Base-by-base conservation (phyloP, 1,140 invertebrate species). In the Harpegnathos saltator region DNA sequence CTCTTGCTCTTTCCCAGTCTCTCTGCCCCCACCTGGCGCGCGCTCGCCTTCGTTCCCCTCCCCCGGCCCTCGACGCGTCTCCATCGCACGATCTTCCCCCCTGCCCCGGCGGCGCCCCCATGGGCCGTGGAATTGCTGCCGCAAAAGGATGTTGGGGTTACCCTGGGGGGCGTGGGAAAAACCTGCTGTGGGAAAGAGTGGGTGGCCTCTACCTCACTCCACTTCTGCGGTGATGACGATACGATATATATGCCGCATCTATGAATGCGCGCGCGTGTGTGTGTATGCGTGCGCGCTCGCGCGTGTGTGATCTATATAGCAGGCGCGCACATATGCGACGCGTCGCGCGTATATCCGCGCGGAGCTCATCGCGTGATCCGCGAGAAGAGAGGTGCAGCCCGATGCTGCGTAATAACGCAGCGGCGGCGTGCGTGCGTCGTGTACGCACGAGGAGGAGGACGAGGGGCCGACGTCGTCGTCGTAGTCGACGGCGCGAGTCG, bases 141-240 rank as follows among this genome's bases (percentile, higher is more conserved):
- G 93, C 92, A 94, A 94, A 94, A 95, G 95, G 95, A 96, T 96
- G 96, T 96, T 95, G 95, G 96, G 96, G 96, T 96, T 96, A 96
- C 94, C 94, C 95, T 95, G 95, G 95, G 92, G 96, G 96, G 96
- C 96, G 96, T 96, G 96, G 96, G 96, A 96, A 96, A 95, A 96
- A 96, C 95, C 95, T 95, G 95, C 95, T 96, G 96, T 96, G 96
- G 96, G 96, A 96, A 96, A 96, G 95, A 96, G 96, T 96, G 96
- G 96, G 96, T 96, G 96, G 95, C 95, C 95, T 95, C 94, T 94
- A 92, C 93, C 91, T 93, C 93, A 91, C 92, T 92, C 90, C 89
- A 91, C 89, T 91, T 89, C 87, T 91, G 83, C 85, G 83, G 89
- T 90, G 85, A 90, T 90, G 85, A 90, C 88, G 88, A 89, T 89